phyloP scores from a whole-genome alignment of 92 coral and sea anemone genomes.

The Siderastrea siderea region DNA sequence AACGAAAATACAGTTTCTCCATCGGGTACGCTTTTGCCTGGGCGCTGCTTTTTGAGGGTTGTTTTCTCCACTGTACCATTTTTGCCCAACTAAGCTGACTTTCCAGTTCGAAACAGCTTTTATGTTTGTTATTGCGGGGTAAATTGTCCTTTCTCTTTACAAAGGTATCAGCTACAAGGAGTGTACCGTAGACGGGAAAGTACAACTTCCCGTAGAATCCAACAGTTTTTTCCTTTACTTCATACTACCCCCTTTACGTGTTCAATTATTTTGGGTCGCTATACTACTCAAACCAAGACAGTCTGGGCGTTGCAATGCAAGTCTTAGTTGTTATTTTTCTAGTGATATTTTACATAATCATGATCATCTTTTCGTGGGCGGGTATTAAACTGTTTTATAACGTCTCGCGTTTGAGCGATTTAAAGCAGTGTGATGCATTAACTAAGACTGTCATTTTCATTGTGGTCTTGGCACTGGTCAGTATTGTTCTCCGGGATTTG shows the following conservation, averaged over 20 bases:
- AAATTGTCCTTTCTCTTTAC: slow-evolving; percentile 86
- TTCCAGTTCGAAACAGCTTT: slow-evolving; percentile 98
- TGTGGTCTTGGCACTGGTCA: slow-evolving; percentile 24
- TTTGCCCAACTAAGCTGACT: slow-evolving; percentile 89
- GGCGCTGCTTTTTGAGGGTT: slow-evolving; percentile 91
- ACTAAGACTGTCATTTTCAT: slow-evolving; percentile 63
- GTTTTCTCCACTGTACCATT: slow-evolving; percentile 88
- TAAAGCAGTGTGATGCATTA: slow-evolving; percentile 50
- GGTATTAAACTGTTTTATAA: slow-evolving; percentile 67
- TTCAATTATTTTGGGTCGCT: slow-evolving; percentile 93
- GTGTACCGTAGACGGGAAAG: slow-evolving; percentile 46
- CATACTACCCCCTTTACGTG: slow-evolving; percentile 79
- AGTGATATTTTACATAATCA: slow-evolving; percentile 64
- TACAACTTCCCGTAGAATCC: slow-evolving; percentile 77
- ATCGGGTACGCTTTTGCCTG: slow-evolving; percentile 96
- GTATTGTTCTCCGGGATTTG: slow-evolving; percentile 67
- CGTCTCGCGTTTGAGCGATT: slow-evolving; percentile 30
- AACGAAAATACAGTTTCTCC: slow-evolving; percentile 80
- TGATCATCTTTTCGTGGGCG: slow-evolving; percentile 78
- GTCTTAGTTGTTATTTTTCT: slow-evolving; percentile 58
- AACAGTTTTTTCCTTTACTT: slow-evolving; percentile 78
- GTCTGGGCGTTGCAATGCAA: slow-evolving; percentile 25
- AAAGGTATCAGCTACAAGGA: slow-evolving; percentile 74
- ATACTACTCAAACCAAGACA: slow-evolving; percentile 5
- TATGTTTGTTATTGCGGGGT: slow-evolving; percentile 95